phyloP scores from a whole-genome alignment of 2,888 invertebrate species.

The Dasypogon diadema region DNA sequence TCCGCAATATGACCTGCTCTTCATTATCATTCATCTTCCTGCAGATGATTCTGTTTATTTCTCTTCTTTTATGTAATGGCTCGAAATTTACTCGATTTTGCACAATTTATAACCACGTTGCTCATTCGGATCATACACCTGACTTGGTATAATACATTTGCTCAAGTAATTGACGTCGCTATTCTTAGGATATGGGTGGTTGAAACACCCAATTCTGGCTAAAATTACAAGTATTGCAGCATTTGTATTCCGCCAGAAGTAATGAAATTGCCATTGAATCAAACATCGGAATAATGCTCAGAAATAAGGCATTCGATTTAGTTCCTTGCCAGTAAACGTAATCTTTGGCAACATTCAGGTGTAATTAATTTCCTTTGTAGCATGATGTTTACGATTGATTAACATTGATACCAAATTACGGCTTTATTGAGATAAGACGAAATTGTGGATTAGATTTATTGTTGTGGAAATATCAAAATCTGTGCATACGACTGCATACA shows the following conservation, averaged over 20 bases:
- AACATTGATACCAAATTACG: slow-evolving; percentile 5
- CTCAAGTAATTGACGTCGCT: not conserved
- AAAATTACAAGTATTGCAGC: not conserved
- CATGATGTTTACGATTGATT: slow-evolving; percentile 16
- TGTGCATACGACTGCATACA: not conserved
- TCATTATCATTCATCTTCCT: no score
- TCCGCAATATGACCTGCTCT: no score
- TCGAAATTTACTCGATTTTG: no score
- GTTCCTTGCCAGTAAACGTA: slow-evolving; percentile 17
- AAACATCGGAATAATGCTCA: not conserved
- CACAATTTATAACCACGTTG: no score
- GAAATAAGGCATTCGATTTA: not conserved
- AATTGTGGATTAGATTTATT: not conserved
- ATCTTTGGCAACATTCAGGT: not conserved
- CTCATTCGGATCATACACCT: not conserved
- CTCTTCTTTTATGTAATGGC: no score
- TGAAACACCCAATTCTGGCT: not conserved
- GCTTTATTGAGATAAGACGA: not conserved
- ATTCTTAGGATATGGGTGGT: not conserved
- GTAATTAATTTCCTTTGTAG: slow-evolving; percentile 35
- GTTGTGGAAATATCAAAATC: slow-evolving; percentile 2
- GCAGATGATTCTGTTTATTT: no score
- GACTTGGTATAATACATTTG: not conserved
- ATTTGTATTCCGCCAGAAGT: not conserved
- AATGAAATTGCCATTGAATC: not conserved